Base-by-base conservation (phyloP, 2,797 vertebrate species). In the Odontamblyopus lacepedii region DNA sequence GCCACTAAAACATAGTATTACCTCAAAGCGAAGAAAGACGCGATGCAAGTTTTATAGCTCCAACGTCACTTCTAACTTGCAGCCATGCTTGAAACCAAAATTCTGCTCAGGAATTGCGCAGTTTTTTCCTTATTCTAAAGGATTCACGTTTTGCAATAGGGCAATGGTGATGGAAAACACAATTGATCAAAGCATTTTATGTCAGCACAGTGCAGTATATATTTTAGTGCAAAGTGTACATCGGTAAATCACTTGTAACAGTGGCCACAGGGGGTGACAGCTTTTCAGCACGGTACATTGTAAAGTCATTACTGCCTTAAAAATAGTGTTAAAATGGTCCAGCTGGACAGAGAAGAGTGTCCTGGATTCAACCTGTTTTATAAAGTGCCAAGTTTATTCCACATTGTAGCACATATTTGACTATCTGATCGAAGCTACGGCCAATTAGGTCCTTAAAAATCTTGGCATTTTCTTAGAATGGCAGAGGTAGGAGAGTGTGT, bases 1-100 rank as follows among this genome's bases (percentile, higher is more conserved):
- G 76, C 38, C 76, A 82, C 84, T 71, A 65, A 76, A 85, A 86
- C 80, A 61, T 78, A 60, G 57, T 15, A 73, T 85, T 77, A 89
- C 73, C n/a, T 60, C 27, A 59, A 74, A 59, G 74, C 73, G 71
- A 79, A 76, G 74, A 73, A 71, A 78, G 78, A 77, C 66, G 48
- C 13, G 75, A 32, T 65, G 64, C 63, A 77, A 50, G 71, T 69
- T 80, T 87, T 67, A 78, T 61, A 75, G 75, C 69, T 75, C 57
- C 67, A 67, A 76, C 80, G 78, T 87, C 83, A 81, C 77, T 72
- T 82, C 79, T 79, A 61, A 77, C 61, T 27, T 74, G 84, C 79
- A 77, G 27, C 63, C 16, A 80, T 41, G 77, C 73, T 63, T 79
- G 72, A 82, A 78, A 85, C 74, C 80, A 71, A 78, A 80, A 71